Evolutionary conservation across 2,888 invertebrate species (phyloP), one percentile per base, ranked within the genome.

Genomic region (Temnothorax ravouxi): DNA sequence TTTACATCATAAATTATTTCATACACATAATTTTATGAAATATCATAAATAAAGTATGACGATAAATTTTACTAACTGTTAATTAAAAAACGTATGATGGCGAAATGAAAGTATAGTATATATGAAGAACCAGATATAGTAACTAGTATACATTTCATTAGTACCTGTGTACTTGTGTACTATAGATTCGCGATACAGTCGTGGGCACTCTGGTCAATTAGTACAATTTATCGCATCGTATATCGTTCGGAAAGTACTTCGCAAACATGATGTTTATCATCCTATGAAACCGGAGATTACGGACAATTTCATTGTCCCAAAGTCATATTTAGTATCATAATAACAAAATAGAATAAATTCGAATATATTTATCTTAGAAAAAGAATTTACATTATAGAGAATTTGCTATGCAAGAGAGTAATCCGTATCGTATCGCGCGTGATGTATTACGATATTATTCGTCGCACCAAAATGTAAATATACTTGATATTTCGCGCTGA

Each of bases 311-410:
- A 67, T 85, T 64, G 79, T 82, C 85, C 81, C 77, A 82, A 81
- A 82, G 69, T 86, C 72, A 80, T 83, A 77, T 86, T 54, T 85
- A 85, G 86, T 83, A 52, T 90, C 61, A 72, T 74, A 89, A 91
- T 90, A 89, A 92, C 91, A 92, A 92, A 91, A 92, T 91, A 92
- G 88, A 93, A 92, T 90, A 88, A 91, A 90, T 89, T 91, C 89
- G 91, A 92, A 89, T 92, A 90, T 90, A 89, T 89, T 91, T 91
- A 84, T 86, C 88, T 92, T 91, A 91, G 88, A 90, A 92, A 92
- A 92, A 86, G 88, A 92, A 92, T 92, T 92, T 92, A 92, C 85
- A 89, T 90, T 86, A 86, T 88, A 86, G 87, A 89, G 86, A 87
- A 89, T 85, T 89, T 84, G 67, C 86, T 90, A 90, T 87, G 84